Conservation (phyloP, 1,140 invertebrate genomes). For the Brachionus asplanchnoidis region DNA sequence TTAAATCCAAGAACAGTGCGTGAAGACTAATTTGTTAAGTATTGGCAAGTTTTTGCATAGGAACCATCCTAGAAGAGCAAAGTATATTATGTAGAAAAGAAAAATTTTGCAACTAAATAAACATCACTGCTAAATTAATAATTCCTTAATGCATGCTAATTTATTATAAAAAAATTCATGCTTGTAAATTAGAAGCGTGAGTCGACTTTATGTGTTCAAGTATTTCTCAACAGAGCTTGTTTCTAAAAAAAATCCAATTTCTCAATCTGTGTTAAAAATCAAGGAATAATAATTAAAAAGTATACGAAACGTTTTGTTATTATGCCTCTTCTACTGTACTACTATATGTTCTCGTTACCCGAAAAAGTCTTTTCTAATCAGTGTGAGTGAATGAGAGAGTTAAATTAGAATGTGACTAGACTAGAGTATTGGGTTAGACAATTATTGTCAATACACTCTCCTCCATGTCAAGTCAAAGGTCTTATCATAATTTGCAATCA, state of each 20-base stretch:
- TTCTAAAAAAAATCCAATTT: background rate
- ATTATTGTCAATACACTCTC: background rate
- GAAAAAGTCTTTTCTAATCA: background rate
- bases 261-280: background rate
- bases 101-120: background rate
- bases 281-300: background rate
- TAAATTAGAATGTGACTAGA: background rate
- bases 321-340: background rate
- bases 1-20: background rate
- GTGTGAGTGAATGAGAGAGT: background rate
- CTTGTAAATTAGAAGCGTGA: background rate
- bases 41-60: background rate
- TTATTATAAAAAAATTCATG: background rate
- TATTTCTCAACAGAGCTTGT: background rate
- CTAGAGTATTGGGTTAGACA: background rate
- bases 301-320: background rate
- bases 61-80: background rate
- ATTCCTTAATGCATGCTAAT: background rate
- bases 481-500: background rate
- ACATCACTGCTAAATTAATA: background rate
- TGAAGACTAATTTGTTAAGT: background rate
- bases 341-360: background rate
- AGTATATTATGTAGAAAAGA: background rate
- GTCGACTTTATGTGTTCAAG: background rate
- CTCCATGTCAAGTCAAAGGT: background rate